These are phyloP conservation scores for Dendroctonus valens DNA, from an alignment of 1,140 invertebrate genomes.

Conservation along the genomic window DNA sequence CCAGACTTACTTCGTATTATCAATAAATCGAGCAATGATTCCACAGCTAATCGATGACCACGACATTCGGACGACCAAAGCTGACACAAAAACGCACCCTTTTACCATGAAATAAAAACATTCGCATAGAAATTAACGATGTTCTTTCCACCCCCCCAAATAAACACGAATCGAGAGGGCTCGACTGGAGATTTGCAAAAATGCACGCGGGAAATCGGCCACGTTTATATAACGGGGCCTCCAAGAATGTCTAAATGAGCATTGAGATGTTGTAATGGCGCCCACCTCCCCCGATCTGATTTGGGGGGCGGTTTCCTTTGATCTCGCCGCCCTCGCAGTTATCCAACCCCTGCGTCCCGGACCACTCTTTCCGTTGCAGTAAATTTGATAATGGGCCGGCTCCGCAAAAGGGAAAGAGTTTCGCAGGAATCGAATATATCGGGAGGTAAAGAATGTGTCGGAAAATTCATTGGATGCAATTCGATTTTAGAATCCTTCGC, in stretches of 20 bases:
- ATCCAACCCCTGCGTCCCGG: constrained; percentile 29
- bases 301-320: constrained; percentile 52
- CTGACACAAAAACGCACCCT: no score
- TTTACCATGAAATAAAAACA: no score
- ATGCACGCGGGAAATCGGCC: constrained; percentile 16
- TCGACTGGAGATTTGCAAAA: constrained; percentile 23
- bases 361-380: constrained; percentile 29
- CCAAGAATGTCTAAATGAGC: constrained; percentile 50
- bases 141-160: constrained; percentile 15
- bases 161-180: constrained; percentile 23
- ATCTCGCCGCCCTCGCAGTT: constrained; percentile 47
- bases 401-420: background rate
- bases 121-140: constrained; percentile 31
- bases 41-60: no score
- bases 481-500: no score
- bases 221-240: constrained; percentile 31
- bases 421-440: background rate
- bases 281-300: constrained; percentile 49
- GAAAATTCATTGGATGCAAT: background rate
- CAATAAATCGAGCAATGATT: no score
- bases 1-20: no score
- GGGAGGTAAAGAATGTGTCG: background rate
- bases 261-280: constrained; percentile 52
- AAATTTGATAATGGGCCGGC: constrained; percentile 17
- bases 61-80: no score